Evolutionary conservation across 2,888 invertebrate species (phyloP), one percentile per base, ranked within the genome.

Genomic region (Notodromas monacha): DNA sequence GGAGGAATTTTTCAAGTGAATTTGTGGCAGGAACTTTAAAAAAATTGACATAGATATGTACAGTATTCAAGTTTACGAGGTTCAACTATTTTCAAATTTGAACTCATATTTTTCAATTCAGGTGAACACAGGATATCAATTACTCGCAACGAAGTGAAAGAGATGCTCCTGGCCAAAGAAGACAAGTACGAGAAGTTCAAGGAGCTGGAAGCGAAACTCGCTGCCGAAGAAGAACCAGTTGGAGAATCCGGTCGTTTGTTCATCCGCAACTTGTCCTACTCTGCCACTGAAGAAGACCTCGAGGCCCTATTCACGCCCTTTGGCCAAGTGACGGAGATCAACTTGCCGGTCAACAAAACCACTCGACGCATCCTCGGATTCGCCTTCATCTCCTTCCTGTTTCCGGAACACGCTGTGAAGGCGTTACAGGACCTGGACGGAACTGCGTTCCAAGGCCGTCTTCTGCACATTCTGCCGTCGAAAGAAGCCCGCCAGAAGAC

Each of bases 341-440:
- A 66, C 48, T 55, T 92, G 43, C 86, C 92, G 0, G 61, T 92
- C 32, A 89, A 92, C 47, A 56, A 58, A 31, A 45, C 61, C 2
- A 68, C 70, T 0, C 64, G 79, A 26, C 67, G 68, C 46, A 58
- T 66, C 10, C 86, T 86, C 51, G 86, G 92, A 2, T 92, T 81
- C 49, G 92, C 79, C 0, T 68, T 72, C 0, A 60, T 92, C 0
- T 77, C 81, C 0, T 96, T 65, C 46, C 54, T 96, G 44, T 67
- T 92, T 57, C 84, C 92, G 0, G 89, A 92, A 45, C 70, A 92
- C 49, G 96, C 96, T 0, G 64, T 73, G 0, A 63, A 61, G 41
- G 92, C 96, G 0, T 86, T 67, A 45, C 56, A 63, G 1, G 67
- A 67, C 38, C 53, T 92, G 2, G 92, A 92, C 50, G 89, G 89